Evolutionary conservation across 2,888 invertebrate genomes (phyloP).

Genomic region (Nephrocerus scutellatus): DNA sequence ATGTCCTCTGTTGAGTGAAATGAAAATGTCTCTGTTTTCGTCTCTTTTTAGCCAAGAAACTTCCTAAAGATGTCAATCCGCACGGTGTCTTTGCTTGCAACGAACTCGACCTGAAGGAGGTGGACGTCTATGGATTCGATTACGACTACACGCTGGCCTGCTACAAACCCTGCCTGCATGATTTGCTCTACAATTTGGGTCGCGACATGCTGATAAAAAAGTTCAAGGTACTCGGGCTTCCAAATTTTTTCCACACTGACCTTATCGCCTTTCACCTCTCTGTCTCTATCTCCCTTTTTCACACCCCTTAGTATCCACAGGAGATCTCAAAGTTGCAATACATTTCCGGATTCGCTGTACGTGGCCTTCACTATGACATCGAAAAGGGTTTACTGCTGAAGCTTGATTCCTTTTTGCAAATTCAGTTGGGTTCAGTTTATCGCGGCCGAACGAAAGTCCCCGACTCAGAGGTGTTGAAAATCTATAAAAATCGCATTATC

Average conservation of each 20-base stretch:
- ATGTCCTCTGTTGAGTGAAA: too few relatives aligned
- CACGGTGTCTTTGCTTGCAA: constrained; percentile 93
- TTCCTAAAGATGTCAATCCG: constrained; percentile 79
- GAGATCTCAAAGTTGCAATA: constrained; percentile 76
- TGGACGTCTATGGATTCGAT: constrained; percentile 94
- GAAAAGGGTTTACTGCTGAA: constrained; percentile 89
- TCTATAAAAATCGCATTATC: constrained; percentile 80
- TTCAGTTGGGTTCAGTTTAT: constrained; percentile 91
- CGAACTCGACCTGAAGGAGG: constrained; percentile 83
- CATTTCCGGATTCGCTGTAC: constrained; percentile 87
- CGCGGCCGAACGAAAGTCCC: constrained; percentile 73
- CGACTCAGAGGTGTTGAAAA: constrained; percentile 73
- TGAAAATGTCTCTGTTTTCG: too few relatives aligned
- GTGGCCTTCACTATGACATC: constrained; percentile 97
- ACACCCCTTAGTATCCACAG: constrained; percentile 69
- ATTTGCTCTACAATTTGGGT: constrained; percentile 84
- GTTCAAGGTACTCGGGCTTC: constrained; percentile 61
- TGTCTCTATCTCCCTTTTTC: not conserved
- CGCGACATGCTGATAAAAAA: constrained; percentile 78
- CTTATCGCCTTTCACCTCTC: not conserved
- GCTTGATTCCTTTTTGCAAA: constrained; percentile 92
- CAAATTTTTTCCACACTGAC: constrained; percentile 22
- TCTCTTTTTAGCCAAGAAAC: constrained; percentile 69
- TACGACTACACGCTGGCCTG: constrained; percentile 97
- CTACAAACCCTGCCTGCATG: constrained; percentile 84